Evolutionary conservation across 2,888 invertebrate genomes (phyloP).

Genomic region (Stramonita haemastoma): DNA sequence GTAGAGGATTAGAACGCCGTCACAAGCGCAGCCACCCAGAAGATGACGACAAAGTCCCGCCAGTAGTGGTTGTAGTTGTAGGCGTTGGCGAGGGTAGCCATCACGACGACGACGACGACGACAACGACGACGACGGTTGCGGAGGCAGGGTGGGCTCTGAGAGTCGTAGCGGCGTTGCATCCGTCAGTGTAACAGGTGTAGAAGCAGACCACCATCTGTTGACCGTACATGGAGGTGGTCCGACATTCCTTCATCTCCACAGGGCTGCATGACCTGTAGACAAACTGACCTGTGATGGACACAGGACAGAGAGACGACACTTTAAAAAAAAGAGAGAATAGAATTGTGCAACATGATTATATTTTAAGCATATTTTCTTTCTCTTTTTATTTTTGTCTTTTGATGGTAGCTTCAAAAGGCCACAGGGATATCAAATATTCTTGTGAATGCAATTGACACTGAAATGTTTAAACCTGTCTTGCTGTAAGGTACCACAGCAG

Average conservation of each 20-base stretch:
- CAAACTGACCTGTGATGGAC: background rate
- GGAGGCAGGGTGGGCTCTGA: background rate
- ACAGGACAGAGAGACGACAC: background rate
- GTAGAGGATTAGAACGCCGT: background rate
- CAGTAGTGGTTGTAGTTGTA: background rate
- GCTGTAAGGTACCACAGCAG: no score
- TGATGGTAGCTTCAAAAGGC: no score
- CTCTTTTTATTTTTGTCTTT: no score
- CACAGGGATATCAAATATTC: no score
- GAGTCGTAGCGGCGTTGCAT: background rate
- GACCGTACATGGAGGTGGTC: background rate
- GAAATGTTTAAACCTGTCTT: no score
- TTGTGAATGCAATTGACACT: no score
- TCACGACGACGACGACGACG: background rate
- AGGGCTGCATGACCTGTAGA: constrained; percentile 3
- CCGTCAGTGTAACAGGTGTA: constrained; percentile 23
- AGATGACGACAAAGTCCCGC: background rate
- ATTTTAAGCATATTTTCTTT: background rate
- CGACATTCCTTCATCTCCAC: background rate
- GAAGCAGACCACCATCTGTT: background rate
- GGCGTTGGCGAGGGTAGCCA: background rate
- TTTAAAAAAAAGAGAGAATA: background rate
- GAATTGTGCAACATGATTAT: background rate
- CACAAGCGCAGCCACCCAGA: background rate
- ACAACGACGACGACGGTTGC: background rate